Percentiles rank a stretch among this genome's conserved stretches.
Conservation (phyloP, 2,797 vertebrate genomes). For the Microchirus variegatus region DNA sequence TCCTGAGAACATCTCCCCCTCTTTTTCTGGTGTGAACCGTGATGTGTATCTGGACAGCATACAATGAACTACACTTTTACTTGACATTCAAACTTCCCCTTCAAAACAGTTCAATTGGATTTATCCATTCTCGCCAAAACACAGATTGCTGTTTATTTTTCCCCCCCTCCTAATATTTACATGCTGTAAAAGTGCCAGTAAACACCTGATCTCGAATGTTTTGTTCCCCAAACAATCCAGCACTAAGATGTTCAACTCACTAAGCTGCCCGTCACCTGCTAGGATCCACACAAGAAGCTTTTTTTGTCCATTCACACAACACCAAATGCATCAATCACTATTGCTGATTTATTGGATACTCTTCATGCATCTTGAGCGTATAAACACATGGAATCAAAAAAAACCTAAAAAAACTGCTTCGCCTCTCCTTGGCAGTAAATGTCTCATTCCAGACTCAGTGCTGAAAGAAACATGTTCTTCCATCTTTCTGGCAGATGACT, state of each 20-base stretch:
- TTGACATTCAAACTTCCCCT: conserved; percentile 37
- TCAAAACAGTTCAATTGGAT: conserved; percentile 18
- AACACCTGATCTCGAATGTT: conserved; percentile 36
- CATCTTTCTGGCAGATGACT: conserved; percentile 27
- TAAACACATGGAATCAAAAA: conserved; percentile 39
- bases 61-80: conserved; percentile 28
- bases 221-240: conserved; percentile 21
- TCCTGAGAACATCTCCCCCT: too few species aligned
- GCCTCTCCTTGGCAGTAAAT: conserved; percentile 8
- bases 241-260: conserved; percentile 19
- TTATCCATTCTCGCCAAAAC: conserved; percentile 33
- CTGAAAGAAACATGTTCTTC: conserved; percentile 13
- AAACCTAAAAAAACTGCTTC: conserved; percentile 31
- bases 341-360: conserved; percentile 15
- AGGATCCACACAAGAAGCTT: conserved; percentile 18
- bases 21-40: neutral
- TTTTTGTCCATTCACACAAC: conserved; percentile 33
- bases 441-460: conserved; percentile 12
- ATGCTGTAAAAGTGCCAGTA: conserved; percentile 26
- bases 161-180: conserved; percentile 31
- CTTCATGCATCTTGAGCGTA: conserved; percentile 8
- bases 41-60: conserved; percentile 43
- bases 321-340: conserved; percentile 9
- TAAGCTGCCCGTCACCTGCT: conserved; percentile 26
- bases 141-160: conserved; percentile 30